phyloP scores from a whole-genome alignment of 1,140 invertebrate genomes.

The Pachypsylla venusta region DNA sequence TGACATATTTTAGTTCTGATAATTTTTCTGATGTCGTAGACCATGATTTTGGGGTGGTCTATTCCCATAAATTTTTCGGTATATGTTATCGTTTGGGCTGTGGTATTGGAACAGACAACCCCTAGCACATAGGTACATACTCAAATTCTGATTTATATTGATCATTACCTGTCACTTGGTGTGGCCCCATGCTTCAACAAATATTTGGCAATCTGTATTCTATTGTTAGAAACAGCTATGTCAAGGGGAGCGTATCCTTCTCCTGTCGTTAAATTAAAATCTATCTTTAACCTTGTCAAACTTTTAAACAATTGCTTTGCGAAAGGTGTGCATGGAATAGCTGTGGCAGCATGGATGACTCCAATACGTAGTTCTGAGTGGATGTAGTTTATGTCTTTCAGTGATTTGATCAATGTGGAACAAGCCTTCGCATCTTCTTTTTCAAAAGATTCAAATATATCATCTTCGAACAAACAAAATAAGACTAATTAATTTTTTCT shows the following conservation, averaged over 20 bases:
- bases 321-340: not conserved
- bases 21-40: too few relatives aligned
- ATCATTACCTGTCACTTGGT: constrained; percentile 1
- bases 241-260: not conserved
- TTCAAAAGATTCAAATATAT: not conserved
- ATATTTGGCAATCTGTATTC: not conserved
- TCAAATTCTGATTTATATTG: too few relatives aligned
- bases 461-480: too few relatives aligned
- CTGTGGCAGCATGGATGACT: not conserved
- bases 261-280: not conserved
- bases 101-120: too few relatives aligned
- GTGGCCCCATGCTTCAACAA: not conserved
- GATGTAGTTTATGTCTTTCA: not conserved
- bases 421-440: not conserved
- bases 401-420: not conserved
- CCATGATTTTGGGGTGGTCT: too few relatives aligned
- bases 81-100: too few relatives aligned
- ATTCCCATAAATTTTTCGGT: too few relatives aligned
- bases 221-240: not conserved
- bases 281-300: not conserved
- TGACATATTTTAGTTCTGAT: too few relatives aligned
- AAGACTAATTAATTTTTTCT: too few relatives aligned
- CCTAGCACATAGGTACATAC: too few relatives aligned
- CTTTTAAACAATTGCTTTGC: not conserved
- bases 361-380: not conserved